These are phyloP conservation scores for Nibea albiflora DNA, from an alignment of 2,113 vertebrate genomes.

Conservation along the genomic window DNA sequence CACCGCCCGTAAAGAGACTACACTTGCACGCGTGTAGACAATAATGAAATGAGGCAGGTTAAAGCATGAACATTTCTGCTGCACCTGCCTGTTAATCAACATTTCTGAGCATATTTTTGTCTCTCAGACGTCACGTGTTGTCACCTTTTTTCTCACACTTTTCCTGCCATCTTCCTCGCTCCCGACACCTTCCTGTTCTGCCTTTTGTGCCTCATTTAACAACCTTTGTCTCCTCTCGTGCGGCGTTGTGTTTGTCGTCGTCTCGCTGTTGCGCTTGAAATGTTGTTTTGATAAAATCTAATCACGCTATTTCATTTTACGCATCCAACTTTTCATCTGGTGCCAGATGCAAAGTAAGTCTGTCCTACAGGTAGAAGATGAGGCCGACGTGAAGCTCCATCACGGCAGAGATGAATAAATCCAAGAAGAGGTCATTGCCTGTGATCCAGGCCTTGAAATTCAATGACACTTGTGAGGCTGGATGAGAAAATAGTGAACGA, in stretches of 20 bases:
- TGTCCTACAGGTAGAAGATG: slow-evolving; percentile 73
- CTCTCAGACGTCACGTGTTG: not conserved
- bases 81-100: not conserved
- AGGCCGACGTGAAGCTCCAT: slow-evolving; percentile 87
- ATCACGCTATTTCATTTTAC: slow-evolving; percentile 24
- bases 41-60: not conserved
- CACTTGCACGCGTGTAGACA: not conserved
- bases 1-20: not conserved
- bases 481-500: not conserved
- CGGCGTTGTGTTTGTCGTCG: not conserved
- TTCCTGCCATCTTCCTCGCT: not conserved
- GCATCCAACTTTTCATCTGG: not conserved
- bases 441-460: slow-evolving; percentile 70
- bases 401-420: slow-evolving; percentile 87
- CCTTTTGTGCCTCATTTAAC: not conserved
- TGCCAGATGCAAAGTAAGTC: not conserved
- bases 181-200: not conserved
- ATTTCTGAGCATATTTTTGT: not conserved
- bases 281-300: not conserved
- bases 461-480: slow-evolving; percentile 43
- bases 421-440: slow-evolving; percentile 85
- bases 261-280: not conserved
- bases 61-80: not conserved
- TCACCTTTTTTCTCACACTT: slow-evolving; percentile 5
- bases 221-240: not conserved